Percentiles rank a stretch among this genome's conserved stretches.
These are phyloP conservation scores for Dasyprocta punctata DNA, from an alignment of 2,113 vertebrate species.

Conservation along the genomic window DNA sequence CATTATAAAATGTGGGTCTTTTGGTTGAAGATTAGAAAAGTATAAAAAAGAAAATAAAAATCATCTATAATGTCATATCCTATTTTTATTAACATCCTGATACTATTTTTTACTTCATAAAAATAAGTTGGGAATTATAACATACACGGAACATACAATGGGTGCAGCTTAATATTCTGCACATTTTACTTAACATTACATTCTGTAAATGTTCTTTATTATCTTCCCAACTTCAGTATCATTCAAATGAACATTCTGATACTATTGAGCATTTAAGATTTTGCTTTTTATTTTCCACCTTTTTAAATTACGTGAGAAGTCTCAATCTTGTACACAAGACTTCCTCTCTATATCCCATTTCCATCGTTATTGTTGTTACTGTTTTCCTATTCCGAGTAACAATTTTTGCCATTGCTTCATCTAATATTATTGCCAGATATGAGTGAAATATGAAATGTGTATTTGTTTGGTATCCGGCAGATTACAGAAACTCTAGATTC, in stretches of 20 bases:
- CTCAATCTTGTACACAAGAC: neutral
- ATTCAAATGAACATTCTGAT: neutral
- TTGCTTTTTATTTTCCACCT: neutral
- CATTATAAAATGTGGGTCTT: too few relatives aligned
- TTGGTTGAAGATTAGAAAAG: too few relatives aligned
- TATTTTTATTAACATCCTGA: neutral
- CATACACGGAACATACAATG: neutral
- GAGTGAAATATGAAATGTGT: neutral
- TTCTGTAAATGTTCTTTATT: neutral
- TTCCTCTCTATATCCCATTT: neutral
- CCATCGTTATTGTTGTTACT: neutral
- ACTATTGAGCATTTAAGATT: neutral
- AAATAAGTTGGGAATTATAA: neutral
- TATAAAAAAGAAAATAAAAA: neutral
- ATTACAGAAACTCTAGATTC: neutral
- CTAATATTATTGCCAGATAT: neutral
- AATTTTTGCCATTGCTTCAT: neutral
- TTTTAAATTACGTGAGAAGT: neutral
- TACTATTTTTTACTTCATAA: neutral
- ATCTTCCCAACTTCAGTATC: neutral
- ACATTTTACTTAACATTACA: neutral
- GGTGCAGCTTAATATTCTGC: neutral
- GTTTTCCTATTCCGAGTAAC: neutral
- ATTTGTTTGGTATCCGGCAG: neutral
- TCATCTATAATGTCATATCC: neutral